Conservation (phyloP, 2,113 vertebrate species). For the Peromyscus californicus region DNA sequence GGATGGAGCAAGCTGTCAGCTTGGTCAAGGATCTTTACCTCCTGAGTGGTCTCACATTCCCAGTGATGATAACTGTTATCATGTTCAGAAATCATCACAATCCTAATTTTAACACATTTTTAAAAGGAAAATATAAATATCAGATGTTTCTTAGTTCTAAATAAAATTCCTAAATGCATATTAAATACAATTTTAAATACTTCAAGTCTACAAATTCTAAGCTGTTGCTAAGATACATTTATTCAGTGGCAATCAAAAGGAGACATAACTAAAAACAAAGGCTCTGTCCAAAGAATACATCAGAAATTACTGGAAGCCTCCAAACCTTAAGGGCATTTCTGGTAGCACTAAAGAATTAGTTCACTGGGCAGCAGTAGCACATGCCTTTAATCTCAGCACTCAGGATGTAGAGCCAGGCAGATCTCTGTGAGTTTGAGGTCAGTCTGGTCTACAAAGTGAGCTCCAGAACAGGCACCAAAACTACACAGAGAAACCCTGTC, state of each 20-base stretch:
- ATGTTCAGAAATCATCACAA: constrained; percentile 17
- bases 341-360: neutral
- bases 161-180: neutral
- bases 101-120: neutral
- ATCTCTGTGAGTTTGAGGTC: too few relatives aligned
- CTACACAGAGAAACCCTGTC: too few relatives aligned
- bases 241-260: neutral
- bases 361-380: too few relatives aligned
- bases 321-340: neutral
- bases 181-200: constrained; percentile 31
- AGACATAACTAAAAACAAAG: constrained; percentile 14
- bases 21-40: neutral
- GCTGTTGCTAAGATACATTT: neutral
- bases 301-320: neutral
- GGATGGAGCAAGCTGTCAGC: neutral
- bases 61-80: neutral
- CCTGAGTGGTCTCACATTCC: neutral
- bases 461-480: too few relatives aligned
- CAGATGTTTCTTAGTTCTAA: neutral
- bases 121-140: neutral
- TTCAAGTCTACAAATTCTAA: neutral
- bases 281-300: neutral
- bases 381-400: too few relatives aligned
- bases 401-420: too few relatives aligned
- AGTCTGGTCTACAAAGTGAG: too few relatives aligned